Evolutionary conservation across 2,797 vertebrate species (phyloP).

Genomic region (Semotilus atromaculatus): DNA sequence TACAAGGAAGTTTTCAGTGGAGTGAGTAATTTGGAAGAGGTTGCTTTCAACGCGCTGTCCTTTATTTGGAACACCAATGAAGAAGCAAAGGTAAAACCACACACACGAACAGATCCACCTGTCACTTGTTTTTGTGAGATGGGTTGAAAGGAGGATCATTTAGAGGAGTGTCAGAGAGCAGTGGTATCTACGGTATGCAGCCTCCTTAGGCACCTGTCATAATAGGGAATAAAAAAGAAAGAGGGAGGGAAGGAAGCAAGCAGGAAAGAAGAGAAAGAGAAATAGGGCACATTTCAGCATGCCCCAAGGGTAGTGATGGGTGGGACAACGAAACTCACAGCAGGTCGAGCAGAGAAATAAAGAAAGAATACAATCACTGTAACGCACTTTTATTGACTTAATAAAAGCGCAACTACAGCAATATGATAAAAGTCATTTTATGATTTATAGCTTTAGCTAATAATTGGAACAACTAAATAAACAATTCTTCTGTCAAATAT

Average conservation of each 20-base stretch:
- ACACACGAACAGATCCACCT: constrained; percentile 36
- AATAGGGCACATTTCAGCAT: constrained; percentile 49
- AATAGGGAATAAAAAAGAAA: constrained; percentile 55
- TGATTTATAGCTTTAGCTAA: neutral
- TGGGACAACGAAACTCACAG: constrained; percentile 61
- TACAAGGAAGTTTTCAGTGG: constrained; percentile 97
- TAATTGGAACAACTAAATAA: neutral
- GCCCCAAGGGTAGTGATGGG: constrained; percentile 58
- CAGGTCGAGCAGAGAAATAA: constrained; percentile 49
- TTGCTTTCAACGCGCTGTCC: constrained; percentile 94
- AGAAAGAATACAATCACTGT: constrained; percentile 21
- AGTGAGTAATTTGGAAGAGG: constrained; percentile 91
- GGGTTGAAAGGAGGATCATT: constrained; percentile 64
- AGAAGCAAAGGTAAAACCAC: constrained; percentile 90
- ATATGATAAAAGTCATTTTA: neutral
- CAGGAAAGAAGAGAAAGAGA: constrained; percentile 38
- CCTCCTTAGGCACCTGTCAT: constrained; percentile 78
- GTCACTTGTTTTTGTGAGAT: constrained; percentile 48
- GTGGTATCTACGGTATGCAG: constrained; percentile 85
- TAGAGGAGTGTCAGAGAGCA: constrained; percentile 69
- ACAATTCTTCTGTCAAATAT: neutral
- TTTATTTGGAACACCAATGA: constrained; percentile 94
- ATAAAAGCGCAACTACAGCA: neutral
- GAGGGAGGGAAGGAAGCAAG: constrained; percentile 29
- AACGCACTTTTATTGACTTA: constrained; percentile 3